Conservation (phyloP, 2,113 vertebrate genomes). For the Vulpes lagopus region DNA sequence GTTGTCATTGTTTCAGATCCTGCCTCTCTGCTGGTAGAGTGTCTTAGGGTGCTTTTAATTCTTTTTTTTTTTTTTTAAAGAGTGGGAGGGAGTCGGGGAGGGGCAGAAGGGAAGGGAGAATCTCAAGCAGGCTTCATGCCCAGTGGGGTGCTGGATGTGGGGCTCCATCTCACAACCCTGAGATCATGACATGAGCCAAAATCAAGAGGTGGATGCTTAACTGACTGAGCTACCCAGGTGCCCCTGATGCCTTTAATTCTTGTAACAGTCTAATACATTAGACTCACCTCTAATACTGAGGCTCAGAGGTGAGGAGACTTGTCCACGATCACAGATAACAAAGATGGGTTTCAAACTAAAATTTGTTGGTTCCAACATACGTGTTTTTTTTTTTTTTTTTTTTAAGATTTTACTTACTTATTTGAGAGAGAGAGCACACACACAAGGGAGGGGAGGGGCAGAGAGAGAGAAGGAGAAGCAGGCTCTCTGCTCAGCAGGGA, state of each 20-base stretch:
- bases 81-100: neutral
- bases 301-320: neutral
- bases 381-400: neutral
- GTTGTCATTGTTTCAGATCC: neutral
- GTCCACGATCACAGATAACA: neutral
- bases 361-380: too few relatives aligned
- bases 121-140: neutral
- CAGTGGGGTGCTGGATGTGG: neutral
- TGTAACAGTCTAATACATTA: neutral
- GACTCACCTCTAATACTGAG: neutral
- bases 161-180: neutral
- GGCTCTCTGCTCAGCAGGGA: neutral
- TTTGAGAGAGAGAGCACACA: neutral
- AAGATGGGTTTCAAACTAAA: neutral
- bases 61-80: neutral
- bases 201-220: neutral
- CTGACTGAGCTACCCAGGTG: neutral
- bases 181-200: neutral
- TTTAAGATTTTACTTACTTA: neutral
- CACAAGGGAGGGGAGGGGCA: neutral
- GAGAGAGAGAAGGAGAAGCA: neutral
- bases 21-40: neutral
- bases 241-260: neutral
- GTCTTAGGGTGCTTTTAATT: neutral
- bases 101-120: neutral